Evolutionary conservation across 2,797 vertebrate species (phyloP), one percentile per base, ranked within the genome.

Genomic region (Chromis chromis): DNA sequence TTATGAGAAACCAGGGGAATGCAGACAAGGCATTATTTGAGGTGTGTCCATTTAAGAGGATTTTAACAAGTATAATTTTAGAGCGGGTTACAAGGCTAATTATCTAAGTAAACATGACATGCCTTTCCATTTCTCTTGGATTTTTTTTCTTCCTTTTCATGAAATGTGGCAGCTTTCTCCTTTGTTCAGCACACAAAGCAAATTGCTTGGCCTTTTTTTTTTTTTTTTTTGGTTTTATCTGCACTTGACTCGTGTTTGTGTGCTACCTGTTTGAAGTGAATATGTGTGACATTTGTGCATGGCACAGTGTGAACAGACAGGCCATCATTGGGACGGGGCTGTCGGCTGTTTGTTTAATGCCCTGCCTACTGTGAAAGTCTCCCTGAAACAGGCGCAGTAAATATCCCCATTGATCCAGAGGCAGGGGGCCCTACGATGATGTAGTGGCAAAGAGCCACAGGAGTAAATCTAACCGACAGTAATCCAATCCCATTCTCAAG

Each of bases 391-490:
- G 92, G 89, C 83, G 94, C 93, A 94, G 93, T 95, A 95, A 95
- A 95, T 95, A 95, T 94, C 89, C 90, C 89, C 94, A 95, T 94
- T 95, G 94, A 95, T 95, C 94, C 92, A 89, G 91, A 92, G 90
- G 92, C 93, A 93, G 92, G 93, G 91, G 92, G 93, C 92, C 92
- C 93, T 94, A 91, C 90, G 93, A 95, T 95, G 94, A 95, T 95
- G 93, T 93, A 95, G 94, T 93, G 91, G 91, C 85, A 65, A 89
- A 82, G 91, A 93, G 91, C 91, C 91, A 85, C 84, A 46, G 70
- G 90, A 95, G 93, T 95, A 95, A 95, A 95, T 95, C 94, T 95
- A 91, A 89, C 87, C 89, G 93, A 95, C 93, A 95, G 94, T 95
- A 95, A 95, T 94, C 94, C 94, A 94, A 95, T 95, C 93, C 92